Conservation (phyloP, 1,140 invertebrate species). For the Cydia fagiglandana region DNA sequence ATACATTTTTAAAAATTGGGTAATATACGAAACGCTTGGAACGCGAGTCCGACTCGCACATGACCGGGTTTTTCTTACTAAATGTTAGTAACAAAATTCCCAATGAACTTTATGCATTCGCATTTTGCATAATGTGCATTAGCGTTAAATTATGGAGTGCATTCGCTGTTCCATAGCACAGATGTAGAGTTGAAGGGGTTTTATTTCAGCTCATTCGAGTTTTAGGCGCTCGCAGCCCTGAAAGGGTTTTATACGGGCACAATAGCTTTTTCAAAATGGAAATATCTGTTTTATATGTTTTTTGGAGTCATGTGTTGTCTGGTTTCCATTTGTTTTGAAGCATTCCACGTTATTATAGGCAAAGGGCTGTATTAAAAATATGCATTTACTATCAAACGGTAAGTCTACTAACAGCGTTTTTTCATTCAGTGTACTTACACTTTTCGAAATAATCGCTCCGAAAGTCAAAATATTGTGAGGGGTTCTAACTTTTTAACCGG, state of each 20-base stretch:
- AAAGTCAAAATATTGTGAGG: too few relatives aligned
- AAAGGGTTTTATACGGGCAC: conserved; percentile 2
- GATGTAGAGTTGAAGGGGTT: background rate
- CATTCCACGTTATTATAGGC: background rate
- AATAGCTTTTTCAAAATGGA: conserved; percentile 16
- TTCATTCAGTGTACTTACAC: too few relatives aligned
- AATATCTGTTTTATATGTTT: background rate
- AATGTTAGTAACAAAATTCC: too few relatives aligned
- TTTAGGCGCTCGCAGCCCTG: conserved; percentile 15
- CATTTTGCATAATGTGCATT: too few relatives aligned
- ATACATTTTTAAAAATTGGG: too few relatives aligned
- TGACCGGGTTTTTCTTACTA: too few relatives aligned
- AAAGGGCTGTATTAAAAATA: background rate
- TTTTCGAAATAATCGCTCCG: too few relatives aligned
- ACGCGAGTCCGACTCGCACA: too few relatives aligned
- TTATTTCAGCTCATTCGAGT: conserved; percentile 15
- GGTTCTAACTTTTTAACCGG: too few relatives aligned
- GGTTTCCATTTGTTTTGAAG: background rate
- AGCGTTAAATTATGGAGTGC: background rate
- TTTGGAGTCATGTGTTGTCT: conserved; percentile 6
- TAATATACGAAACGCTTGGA: too few relatives aligned
- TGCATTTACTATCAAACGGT: background rate
- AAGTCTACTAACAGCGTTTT: too few relatives aligned
- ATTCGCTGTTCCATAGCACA: background rate
- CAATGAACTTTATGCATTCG: too few relatives aligned